A percentile compares a stretch with the other conserved stretches of the same genome.
phyloP scores from a whole-genome alignment of 2,797 vertebrate genomes.

The Chromobotia macracanthus region DNA sequence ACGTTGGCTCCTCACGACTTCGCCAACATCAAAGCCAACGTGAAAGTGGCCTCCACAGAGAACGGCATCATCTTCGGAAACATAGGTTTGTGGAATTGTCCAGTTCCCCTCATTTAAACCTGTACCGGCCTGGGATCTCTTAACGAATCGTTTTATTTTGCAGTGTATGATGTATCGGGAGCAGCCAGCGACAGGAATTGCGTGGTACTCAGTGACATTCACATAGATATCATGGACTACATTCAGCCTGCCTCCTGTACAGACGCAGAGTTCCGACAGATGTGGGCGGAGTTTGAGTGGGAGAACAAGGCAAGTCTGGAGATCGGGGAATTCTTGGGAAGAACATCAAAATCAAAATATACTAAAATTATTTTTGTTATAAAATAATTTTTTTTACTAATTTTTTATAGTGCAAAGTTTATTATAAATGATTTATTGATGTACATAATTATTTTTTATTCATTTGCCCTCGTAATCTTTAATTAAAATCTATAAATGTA shows the following conservation, averaged over 20 bases:
- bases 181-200: constrained; percentile 98
- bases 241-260: constrained; percentile 97
- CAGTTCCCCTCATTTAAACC: background rate
- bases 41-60: constrained; percentile 98
- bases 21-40: constrained; percentile 98
- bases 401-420: too few species aligned
- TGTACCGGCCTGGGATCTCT: background rate
- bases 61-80: constrained; percentile 99
- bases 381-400: too few species aligned
- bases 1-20: constrained; percentile 98
- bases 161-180: constrained; percentile 97
- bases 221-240: constrained; percentile 99
- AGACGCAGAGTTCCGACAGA: constrained; percentile 96
- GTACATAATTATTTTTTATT: too few species aligned
- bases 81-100: constrained; percentile 83
- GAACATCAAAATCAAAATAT: background rate
- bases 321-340: constrained; percentile 40
- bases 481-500: too few species aligned
- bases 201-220: constrained; percentile 97
- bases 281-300: constrained; percentile 99
- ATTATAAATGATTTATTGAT: too few species aligned
- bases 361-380: too few species aligned
- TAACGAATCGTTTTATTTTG: too few species aligned
- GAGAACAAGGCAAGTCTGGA: constrained; percentile 89
- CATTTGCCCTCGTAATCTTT: too few species aligned